Percentiles rank a stretch among this genome's conserved stretches.
Evolutionary conservation across 2,888 invertebrate species (phyloP).

Genomic region (Melinaea marsaeus): DNA sequence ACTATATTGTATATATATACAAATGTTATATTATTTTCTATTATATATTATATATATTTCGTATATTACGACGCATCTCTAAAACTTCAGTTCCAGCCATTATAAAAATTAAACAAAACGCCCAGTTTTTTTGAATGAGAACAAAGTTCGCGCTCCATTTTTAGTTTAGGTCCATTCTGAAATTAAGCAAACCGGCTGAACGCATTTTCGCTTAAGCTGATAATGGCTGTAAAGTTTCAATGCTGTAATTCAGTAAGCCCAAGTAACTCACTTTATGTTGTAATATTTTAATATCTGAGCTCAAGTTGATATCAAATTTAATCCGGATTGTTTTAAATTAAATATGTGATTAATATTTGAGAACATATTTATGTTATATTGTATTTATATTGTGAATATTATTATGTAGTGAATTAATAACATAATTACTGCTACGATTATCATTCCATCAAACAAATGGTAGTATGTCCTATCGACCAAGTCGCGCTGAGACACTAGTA

Average conservation of each 20-base stretch:
- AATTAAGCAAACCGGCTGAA: conserved; percentile 23
- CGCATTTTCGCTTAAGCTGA: conserved; percentile 25
- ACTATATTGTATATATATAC: background rate
- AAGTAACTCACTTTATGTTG: background rate
- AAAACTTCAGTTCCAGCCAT: background rate
- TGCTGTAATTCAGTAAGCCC: background rate
- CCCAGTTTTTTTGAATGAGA: background rate
- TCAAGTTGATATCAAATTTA: background rate
- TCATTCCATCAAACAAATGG: too few species aligned
- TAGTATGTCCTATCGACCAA: too few species aligned
- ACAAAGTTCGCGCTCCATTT: conserved; percentile 23
- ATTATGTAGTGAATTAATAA: too few species aligned
- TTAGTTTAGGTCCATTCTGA: conserved; percentile 26
- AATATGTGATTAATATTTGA: too few species aligned
- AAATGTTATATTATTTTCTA: too few species aligned
- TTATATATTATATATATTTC: too few species aligned
- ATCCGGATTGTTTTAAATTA: background rate
- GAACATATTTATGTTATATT: too few species aligned
- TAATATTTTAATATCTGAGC: background rate
- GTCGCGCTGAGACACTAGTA: too few species aligned
- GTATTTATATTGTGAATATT: too few species aligned
- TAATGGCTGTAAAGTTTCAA: conserved; percentile 23
- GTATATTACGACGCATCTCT: too few species aligned
- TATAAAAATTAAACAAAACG: conserved; percentile 1
- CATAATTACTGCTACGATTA: too few species aligned